Evolutionary conservation across 2,888 invertebrate species (phyloP), one percentile per base, ranked within the genome.

Genomic region (Strigamia maritima): DNA sequence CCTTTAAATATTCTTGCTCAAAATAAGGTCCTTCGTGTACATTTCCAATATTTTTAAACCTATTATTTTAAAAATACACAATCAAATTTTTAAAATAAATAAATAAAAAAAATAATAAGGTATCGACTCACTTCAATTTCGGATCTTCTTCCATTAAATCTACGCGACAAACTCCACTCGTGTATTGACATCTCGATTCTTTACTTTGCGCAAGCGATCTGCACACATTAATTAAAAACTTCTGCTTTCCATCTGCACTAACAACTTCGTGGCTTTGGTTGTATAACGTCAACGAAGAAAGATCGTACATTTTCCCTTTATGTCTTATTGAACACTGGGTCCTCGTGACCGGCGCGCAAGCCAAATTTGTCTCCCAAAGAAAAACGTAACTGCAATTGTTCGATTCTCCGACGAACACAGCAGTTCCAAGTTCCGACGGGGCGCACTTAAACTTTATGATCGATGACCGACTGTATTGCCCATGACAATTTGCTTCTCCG

Each of bases 141-240:
- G 31, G 6, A 74, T 80, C 75, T 6, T 35, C 40, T 78, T 78
- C 78, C 26, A 28, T 70, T 14, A 49, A 12, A 44, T 80, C 77
- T 16, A 80, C 78, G 22, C 38, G 77, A 75, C 80, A 80, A 75
- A 80, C 78, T 10, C 75, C 80, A 16, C 65, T 31, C 28, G 77
- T 74, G 49, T 78, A 80, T 26, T 65, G 78, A 26, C 80, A 80
- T 22, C 31, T 22, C 31, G 60, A 40, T 44, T 54, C 77, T 54
- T n/a, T 54, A 7, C 31, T 79, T 22, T 78, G 49, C 40, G 38
- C 65, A 24, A 65, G n/a, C n/a, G 80, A 77, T 19, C 35, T 78
- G 35, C 80, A 80, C 35, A 80, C 78, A 31, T 80, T 80, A 31
- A 80, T 80, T 44, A 44, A 35, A 40, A 74, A 80, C 49, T 80